Evolutionary conservation across 2,797 vertebrate species (phyloP).

Genomic region (Alca torda): DNA sequence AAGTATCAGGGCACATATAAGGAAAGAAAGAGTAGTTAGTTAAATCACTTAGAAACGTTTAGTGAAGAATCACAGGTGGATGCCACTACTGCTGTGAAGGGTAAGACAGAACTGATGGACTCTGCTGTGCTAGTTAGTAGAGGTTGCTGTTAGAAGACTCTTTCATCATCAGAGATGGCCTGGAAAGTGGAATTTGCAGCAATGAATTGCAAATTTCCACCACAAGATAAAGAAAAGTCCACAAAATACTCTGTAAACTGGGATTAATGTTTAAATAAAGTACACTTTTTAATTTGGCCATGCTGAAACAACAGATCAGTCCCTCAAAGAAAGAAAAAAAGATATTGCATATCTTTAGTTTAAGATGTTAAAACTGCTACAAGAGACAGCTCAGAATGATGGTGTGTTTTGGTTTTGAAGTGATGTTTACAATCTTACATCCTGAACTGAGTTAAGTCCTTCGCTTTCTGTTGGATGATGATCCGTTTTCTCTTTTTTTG

Average conservation of each 20-base stretch:
- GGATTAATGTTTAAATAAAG: background rate
- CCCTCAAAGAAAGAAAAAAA: background rate
- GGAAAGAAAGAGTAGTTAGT: background rate
- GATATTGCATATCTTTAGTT: accelerated
- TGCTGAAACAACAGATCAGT: background rate
- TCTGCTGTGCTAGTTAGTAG: background rate
- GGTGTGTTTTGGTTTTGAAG: background rate
- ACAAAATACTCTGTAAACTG: background rate
- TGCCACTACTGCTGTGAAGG: background rate
- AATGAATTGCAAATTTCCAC: background rate
- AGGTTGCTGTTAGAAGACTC: background rate
- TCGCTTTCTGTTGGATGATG: background rate
- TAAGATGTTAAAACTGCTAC: background rate
- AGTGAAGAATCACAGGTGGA: background rate
- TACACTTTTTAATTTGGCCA: background rate
- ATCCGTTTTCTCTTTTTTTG: background rate
- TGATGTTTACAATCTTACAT: background rate
- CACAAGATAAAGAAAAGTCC: background rate
- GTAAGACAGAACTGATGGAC: background rate
- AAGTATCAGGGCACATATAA: background rate
- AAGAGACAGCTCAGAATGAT: background rate
- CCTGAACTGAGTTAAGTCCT: background rate
- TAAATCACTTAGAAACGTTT: background rate
- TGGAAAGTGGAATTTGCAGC: background rate
- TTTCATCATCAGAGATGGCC: background rate